phyloP scores from a whole-genome alignment of 37 sponge, comb jelly and placozoan species.

The Cladorhizidae sp. region DNA sequence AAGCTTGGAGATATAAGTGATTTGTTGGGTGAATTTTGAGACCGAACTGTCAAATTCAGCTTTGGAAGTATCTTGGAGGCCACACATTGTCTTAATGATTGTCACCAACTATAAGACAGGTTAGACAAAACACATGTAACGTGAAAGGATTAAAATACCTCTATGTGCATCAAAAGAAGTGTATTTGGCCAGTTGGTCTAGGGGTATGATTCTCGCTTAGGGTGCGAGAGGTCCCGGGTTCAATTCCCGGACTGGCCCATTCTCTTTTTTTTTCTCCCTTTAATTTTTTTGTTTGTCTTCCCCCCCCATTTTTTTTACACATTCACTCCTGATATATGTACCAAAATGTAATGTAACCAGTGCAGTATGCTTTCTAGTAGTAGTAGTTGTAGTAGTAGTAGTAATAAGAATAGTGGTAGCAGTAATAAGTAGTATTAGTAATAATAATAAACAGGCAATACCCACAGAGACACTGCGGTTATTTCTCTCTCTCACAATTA shows the following conservation, averaged over 20 bases:
- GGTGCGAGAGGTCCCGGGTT: conserved; percentile 92
- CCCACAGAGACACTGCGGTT: no score
- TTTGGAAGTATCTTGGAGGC: conserved; percentile 50
- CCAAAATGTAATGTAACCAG: no score
- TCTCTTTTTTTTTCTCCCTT: conserved; percentile 59
- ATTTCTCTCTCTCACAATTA: no score
- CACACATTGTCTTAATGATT: conserved; percentile 80
- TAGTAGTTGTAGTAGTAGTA: no score
- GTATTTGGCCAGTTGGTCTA: conserved; percentile 70
- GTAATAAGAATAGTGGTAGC: no score
- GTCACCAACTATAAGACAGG: conserved; percentile 55
- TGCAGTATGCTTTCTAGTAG: no score
- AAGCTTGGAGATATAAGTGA: conserved; percentile 68
- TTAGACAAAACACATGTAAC: not conserved
- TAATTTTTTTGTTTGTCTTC: no score
- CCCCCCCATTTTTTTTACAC: no score
- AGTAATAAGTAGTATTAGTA: no score
- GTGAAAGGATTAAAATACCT: not conserved
- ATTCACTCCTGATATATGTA: no score
- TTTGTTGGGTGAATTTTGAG: conserved; percentile 60
- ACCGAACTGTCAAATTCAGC: conserved; percentile 68
- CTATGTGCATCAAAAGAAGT: not conserved
- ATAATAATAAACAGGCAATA: no score
- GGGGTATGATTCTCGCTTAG: conserved; percentile 89
- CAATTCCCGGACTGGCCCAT: conserved; percentile 89